Percentiles rank a stretch among this genome's conserved stretches.
Conservation (phyloP, 2,888 invertebrate genomes). For the Cyaniris semiargus region DNA sequence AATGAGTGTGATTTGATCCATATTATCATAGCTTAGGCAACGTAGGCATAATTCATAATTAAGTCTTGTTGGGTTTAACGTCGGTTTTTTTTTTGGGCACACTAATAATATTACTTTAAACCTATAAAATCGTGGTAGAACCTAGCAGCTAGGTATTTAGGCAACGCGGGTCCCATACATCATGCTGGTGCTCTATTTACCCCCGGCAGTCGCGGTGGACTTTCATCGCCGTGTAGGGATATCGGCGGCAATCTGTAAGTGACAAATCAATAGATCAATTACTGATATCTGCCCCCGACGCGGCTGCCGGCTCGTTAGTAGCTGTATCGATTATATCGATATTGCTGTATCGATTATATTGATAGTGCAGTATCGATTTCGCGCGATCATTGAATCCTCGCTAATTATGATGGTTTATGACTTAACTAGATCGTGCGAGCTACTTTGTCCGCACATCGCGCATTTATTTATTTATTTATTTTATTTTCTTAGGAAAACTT, state of each 20-base stretch:
- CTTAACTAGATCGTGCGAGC: neutral
- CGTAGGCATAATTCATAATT: no score
- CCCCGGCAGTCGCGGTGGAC: neutral
- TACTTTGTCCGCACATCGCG: no score
- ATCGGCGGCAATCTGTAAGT: conserved; percentile 47
- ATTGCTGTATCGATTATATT: conserved; percentile 8
- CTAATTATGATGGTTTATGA: neutral
- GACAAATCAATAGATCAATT: conserved; percentile 70
- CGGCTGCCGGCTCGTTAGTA: conserved; percentile 16
- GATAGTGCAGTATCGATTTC: neutral
- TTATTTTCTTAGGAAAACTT: no score
- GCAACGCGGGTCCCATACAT: neutral
- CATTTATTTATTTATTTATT: no score
- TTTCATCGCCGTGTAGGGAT: conserved; percentile 29
- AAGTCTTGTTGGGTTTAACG: no score
- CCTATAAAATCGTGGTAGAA: no score
- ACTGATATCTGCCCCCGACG: conserved; percentile 35
- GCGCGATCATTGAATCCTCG: neutral
- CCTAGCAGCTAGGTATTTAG: neutral
- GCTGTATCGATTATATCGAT: neutral
- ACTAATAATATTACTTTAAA: no score
- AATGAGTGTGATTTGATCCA: no score
- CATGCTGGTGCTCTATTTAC: neutral
- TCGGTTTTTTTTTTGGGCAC: neutral
- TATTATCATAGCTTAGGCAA: no score